A percentile compares a stretch with the other conserved stretches of the same genome.
Conservation (phyloP, 2,797 vertebrate species). For the Hafferia zeledoni region DNA sequence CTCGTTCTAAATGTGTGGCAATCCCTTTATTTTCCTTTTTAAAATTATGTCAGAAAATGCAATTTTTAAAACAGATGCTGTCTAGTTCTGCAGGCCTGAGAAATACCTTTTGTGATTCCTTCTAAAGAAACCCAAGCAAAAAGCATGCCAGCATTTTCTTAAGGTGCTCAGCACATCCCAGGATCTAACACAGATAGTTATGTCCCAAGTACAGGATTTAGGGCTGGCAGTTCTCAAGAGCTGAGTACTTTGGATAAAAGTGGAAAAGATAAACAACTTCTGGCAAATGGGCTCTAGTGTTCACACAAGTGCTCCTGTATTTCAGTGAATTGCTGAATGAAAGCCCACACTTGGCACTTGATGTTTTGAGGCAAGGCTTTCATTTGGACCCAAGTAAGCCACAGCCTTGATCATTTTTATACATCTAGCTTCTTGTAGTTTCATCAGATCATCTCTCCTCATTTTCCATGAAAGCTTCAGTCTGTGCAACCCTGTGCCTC, state of each 20-base stretch:
- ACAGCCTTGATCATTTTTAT: neutral
- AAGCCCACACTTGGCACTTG: neutral
- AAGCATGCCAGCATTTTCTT: neutral
- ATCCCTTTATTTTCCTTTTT: accelerated
- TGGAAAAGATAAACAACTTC: neutral
- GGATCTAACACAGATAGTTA: neutral
- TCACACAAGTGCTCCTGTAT: neutral
- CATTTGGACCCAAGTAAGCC: neutral
- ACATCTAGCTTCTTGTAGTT: neutral
- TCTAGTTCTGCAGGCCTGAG: neutral
- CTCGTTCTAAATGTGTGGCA: neutral
- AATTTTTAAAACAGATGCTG: neutral
- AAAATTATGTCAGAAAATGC: neutral
- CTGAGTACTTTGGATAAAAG: neutral
- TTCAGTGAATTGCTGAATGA: neutral
- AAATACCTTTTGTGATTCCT: neutral
- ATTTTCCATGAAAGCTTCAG: neutral
- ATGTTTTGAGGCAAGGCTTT: neutral
- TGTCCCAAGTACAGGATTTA: neutral
- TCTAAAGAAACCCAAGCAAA: neutral
- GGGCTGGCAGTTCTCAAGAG: neutral
- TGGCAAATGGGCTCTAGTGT: neutral
- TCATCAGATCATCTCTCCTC: neutral
- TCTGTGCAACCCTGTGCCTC: neutral
- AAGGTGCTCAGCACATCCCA: neutral